These are phyloP conservation scores for Dolomedes plantarius DNA, from an alignment of 2,888 invertebrate genomes.

Conservation along the genomic window DNA sequence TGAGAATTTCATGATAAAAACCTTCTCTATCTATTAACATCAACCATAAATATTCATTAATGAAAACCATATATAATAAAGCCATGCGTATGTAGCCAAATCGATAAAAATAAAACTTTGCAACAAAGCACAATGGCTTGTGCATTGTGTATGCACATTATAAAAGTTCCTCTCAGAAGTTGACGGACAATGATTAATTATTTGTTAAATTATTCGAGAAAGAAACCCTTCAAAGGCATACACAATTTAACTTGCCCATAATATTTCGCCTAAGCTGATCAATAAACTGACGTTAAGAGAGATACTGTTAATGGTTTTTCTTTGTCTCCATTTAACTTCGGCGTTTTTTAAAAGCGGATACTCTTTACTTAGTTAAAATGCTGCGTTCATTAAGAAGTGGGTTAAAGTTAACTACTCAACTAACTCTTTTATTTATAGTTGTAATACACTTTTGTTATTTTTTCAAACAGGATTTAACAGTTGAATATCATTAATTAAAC, in stretches of 20 bases:
- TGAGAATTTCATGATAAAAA: no score
- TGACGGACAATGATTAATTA: constrained; percentile 12
- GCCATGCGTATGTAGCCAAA: neutral
- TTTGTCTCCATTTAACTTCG: neutral
- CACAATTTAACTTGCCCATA: neutral
- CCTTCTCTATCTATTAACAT: neutral
- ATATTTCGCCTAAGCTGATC: neutral
- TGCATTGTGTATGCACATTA: neutral
- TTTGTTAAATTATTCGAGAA: neutral
- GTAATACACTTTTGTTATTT: neutral
- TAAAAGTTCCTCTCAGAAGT: neutral
- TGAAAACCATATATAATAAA: neutral
- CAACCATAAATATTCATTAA: neutral
- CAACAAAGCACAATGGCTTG: neutral
- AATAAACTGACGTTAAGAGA: neutral
- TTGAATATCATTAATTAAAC: neutral
- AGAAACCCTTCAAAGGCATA: neutral
- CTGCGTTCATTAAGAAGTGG: neutral
- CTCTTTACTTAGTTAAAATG: neutral
- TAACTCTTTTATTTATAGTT: neutral
- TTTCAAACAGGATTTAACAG: neutral
- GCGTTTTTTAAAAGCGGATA: neutral
- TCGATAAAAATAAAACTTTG: neutral
- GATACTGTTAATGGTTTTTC: neutral
- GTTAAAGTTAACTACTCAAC: neutral